These are phyloP conservation scores for Danio rerio DNA, from an alignment of 2,113 vertebrate genomes.

Conservation along the genomic window GRCz12tu NC_133182.1:50007501-50008000, in stretches of 20 bases:
- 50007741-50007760: constrained; percentile 52
- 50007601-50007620: background rate
- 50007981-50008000: background rate
- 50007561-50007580: too few relatives aligned
- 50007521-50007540: too few relatives aligned
- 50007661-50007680: constrained; percentile 44
- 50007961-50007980: constrained; percentile 5
- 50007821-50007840: background rate
- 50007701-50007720: constrained; percentile 35
- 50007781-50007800: constrained; percentile 11
- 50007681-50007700: constrained; percentile 45
- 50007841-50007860: background rate
- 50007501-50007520: too few relatives aligned
- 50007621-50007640: background rate
- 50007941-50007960: background rate
- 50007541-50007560: too few relatives aligned
- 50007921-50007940: background rate
- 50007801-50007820: background rate
- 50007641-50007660: constrained; percentile 10
- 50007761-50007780: constrained; percentile 25
- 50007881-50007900: background rate
- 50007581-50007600: too few relatives aligned
- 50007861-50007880: background rate
- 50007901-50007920: too few relatives aligned
- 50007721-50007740: constrained; percentile 52